Evolutionary conservation across 2,113 vertebrate species (phyloP), one percentile per base, ranked within the genome.

Genomic region (Micronycteris hirsuta): DNA sequence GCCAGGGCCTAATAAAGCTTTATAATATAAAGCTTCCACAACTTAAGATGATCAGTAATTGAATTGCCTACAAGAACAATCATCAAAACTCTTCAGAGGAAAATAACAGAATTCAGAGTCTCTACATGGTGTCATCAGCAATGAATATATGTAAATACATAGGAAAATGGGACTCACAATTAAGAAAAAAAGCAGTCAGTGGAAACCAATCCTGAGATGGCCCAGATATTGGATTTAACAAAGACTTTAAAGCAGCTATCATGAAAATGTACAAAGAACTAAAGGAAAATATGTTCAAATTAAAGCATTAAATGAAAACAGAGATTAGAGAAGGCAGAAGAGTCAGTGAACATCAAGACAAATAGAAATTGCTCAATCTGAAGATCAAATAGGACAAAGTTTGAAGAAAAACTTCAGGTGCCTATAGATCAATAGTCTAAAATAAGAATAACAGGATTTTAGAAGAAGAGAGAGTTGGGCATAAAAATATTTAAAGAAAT

Each of bases 401-500:
- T 71, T 89, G 36, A 95, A 89, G 31, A 82, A 92, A 82, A 83
- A 61, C 13, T 83, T 95, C 12, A 86, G 47, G 11, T 2, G 36
- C 16, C n/a, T 85, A 1, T 70, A 52, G 33, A 10, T 52, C 28
- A 73, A 0, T 91, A 14, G 43, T 63, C 13, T 91, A 93, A 97
- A 91, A 63, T 91, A 56, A 73, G 33, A 93, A 47, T 74, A 91
- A 67, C 28, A 90, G 17, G 2, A 67, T 87, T 87, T 77, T 52
- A 63, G 61, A 93, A 73, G 49, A 84, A 78, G 43, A 84, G 14
- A 91, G 47, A 86, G 56, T 96, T 90, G 45, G 36, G 2, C 38
- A 86, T 82, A 93, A 90, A 74, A 76, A 47, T 84, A 74, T 76
- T 76, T 96, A 54, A 93, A 81, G 24, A 93, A 91, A 17, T 28